These are phyloP conservation scores for Hippotragus niger DNA, from an alignment of 2,113 vertebrate species.

Conservation along the genomic window DNA sequence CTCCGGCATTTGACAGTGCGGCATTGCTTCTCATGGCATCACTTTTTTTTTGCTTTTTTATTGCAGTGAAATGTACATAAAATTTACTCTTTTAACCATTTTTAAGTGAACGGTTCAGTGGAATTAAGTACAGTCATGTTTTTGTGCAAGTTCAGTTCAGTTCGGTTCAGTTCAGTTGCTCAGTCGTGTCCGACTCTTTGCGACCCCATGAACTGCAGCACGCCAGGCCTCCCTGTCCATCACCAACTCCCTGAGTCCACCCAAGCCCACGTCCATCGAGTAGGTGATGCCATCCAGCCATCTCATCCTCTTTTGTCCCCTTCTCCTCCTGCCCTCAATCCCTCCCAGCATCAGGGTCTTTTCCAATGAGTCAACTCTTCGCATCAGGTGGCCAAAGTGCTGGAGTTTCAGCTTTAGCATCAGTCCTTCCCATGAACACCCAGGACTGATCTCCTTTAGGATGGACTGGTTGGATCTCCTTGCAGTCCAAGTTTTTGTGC, in stretches of 20 bases:
- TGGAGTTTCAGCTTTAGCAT: neutral
- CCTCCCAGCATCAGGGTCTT: neutral
- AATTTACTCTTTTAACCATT: neutral
- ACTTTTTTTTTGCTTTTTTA: neutral
- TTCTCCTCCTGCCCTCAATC: neutral
- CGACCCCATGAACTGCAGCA: fast-evolving
- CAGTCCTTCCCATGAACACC: neutral
- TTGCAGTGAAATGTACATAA: neutral
- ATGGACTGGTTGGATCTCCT: neutral
- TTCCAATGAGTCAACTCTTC: neutral
- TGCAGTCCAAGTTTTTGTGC: neutral
- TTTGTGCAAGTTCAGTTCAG: neutral
- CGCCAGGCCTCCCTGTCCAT: neutral
- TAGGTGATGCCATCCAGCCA: neutral
- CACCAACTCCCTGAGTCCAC: neutral
- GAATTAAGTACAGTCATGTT: neutral
- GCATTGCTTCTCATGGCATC: neutral
- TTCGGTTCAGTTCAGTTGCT: neutral
- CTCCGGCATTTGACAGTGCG: neutral
- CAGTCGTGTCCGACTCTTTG: neutral
- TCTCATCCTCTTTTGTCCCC: neutral
- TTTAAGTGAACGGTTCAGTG: neutral
- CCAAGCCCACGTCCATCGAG: fast-evolving
- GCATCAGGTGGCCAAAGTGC: neutral
- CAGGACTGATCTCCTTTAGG: neutral